Base-by-base conservation (phyloP, 2,888 invertebrate species). In the Malacosoma neustria region DNA sequence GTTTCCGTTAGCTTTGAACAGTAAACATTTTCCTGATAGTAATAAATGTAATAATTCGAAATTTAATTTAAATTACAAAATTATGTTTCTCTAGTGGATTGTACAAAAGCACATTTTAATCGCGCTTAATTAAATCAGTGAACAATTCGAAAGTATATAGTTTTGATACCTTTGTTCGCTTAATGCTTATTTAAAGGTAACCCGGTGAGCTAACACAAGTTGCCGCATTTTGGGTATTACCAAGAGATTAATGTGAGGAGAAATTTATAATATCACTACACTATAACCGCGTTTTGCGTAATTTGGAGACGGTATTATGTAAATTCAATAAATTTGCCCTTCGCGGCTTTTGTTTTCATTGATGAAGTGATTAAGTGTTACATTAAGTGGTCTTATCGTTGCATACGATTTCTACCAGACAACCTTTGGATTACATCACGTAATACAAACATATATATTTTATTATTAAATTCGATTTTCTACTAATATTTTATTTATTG, bases 231-330 rank as follows among this genome's bases (percentile, higher is more conserved):
- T 41, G 41, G 51, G 62, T 57, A 64, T 70, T 75, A 22, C 22
- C 57, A 66, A 68, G 66, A 63, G 77, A 80, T 80, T 80, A 79
- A 54, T 52, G 37, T 36, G 39, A 30, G 22, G 41, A 38, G 40
- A 46, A 69, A 76, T 76, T 75, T 68, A 68, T 64, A 73, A 70
- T 72, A 68, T 68, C 62, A 54, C 49, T 51, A 53, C 54, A 54
- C 52, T 48, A 47, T 43, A 43, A 54, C 46, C 56, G 57, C 61
- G 55, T 68, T 62, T 67, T 62, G 60, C 60, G 48, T 45, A 49
- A 60, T 57, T 55, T 53, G 49, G 46, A 60, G 61, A 59, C 63
- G 59, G 65, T 63, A 57, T 71, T 76, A 77, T 77, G 72, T 66
- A 72, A 73, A 79, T 79, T 67, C 64, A 68, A 68, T 69, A 66